Evolutionary conservation across 37 sponge, comb jelly and placozoan genomes (phyloP).

Genomic region (Eunapius fragilis): DNA sequence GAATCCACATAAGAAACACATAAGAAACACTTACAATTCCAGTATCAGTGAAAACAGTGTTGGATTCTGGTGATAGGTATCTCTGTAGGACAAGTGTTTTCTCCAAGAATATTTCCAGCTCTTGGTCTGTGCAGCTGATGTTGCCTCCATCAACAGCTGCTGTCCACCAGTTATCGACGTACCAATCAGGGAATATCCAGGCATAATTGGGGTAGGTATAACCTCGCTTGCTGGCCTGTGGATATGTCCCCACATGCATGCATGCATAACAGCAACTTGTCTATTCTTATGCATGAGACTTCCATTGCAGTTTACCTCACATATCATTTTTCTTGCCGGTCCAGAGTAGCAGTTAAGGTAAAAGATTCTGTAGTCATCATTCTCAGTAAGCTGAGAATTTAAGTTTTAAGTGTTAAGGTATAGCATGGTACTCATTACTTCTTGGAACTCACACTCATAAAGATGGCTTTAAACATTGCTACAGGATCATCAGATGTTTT

Average conservation of each 20-base stretch:
- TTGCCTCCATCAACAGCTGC: background rate
- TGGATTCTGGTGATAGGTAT: background rate
- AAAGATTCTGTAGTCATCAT: slow-evolving; percentile 10
- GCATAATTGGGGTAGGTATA: slow-evolving; percentile 27
- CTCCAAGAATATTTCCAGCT: background rate
- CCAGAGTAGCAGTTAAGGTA: slow-evolving; percentile 23
- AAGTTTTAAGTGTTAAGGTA: too few species aligned
- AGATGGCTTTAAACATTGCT: background rate
- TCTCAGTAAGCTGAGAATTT: background rate
- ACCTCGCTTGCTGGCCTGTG: slow-evolving; percentile 16
- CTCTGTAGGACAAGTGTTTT: background rate
- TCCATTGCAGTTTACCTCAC: slow-evolving; percentile 1
- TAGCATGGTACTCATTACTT: too few species aligned
- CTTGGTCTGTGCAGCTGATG: slow-evolving; percentile 5
- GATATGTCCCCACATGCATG: too few species aligned
- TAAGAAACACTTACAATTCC: background rate
- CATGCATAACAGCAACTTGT: background rate
- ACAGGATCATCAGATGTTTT: background rate
- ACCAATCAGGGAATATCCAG: slow-evolving; percentile 34
- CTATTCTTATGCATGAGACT: too few species aligned
- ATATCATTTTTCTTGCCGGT: slow-evolving; percentile 17
- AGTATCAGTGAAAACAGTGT: background rate
- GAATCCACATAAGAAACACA: too few species aligned
- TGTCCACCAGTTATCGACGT: slow-evolving; percentile 35
- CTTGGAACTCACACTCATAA: slow-evolving; percentile 1